Evolutionary conservation across 2,888 invertebrate species (phyloP).

Genomic region (Campoletis raptor): DNA sequence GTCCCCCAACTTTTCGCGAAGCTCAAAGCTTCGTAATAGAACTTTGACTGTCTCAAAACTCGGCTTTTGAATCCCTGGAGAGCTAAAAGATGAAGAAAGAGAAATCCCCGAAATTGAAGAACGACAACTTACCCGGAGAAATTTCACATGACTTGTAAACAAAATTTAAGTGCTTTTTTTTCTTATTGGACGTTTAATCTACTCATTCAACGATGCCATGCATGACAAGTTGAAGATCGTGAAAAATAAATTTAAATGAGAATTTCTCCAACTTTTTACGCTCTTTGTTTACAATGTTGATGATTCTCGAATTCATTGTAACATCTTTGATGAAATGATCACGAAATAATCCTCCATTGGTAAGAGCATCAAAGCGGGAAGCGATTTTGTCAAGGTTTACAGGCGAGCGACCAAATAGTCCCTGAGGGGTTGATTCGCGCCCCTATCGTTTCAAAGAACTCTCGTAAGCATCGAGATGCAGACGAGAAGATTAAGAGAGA

Average conservation of each 20-base stretch:
- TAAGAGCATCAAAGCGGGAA: constrained; percentile 19
- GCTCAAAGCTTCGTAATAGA: constrained; percentile 41
- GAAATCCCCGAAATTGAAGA: constrained; percentile 14
- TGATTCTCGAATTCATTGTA: constrained; percentile 4
- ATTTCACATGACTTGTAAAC: not conserved
- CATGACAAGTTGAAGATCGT: not conserved
- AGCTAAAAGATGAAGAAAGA: constrained; percentile 5
- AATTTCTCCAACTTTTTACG: not conserved
- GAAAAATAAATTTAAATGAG: not conserved
- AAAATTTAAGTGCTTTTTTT: not conserved
- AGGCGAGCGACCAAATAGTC: constrained; percentile 15
- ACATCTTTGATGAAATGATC: constrained; percentile 12
- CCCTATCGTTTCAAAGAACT: constrained; percentile 44
- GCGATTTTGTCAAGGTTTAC: constrained; percentile 16
- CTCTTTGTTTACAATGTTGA: not conserved
- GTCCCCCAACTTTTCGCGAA: constrained; percentile 7
- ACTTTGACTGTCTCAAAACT: constrained; percentile 36
- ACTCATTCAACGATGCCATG: not conserved
- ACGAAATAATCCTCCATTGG: not conserved
- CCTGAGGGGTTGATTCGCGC: constrained; percentile 58
- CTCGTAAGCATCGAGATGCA: constrained; percentile 34
- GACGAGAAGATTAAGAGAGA: constrained; percentile 18
- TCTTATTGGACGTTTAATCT: not conserved
- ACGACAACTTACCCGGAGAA: not conserved
- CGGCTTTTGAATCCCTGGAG: constrained; percentile 17